Evolutionary conservation across 2,113 vertebrate species (phyloP), one percentile per base, ranked within the genome.

Genomic region (Prionailurus bengalensis): DNA sequence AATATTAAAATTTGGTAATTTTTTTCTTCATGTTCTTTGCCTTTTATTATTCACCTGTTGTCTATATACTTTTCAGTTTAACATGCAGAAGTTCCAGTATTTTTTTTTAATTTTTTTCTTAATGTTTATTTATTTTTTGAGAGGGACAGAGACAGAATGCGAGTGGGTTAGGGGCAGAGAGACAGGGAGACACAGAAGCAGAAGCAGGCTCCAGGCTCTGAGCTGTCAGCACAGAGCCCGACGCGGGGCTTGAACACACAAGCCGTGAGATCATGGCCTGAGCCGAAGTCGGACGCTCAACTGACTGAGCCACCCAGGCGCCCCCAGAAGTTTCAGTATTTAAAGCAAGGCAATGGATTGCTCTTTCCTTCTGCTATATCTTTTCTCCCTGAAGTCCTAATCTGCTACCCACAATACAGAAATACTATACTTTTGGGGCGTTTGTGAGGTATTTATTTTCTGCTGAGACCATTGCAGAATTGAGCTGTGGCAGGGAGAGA

Each of bases 381-480:
- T 84, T 79, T 89, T 83, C 42, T 63, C 14, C n/a, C 11, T 85
- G 5, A 53, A 17, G 29, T 45, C 51, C 53, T 90, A 61, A 65
- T 53, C 45, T 90, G 33, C 51, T 39, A 63, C 15, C 63, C 39
- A 71, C 3, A 79, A 8, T 71, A 90, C n/a, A 94, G 33, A 90
- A 85, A 55, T 55, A 53, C 23, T 79, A n/a, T 2, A 61, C 27
- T 12, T 70, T 93, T 89, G 29, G 81, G 12, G 51, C 68, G 39
- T 36, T 98, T 98, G 96, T 98, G 95, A 98, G 98, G 91, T 98
- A 51, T 97, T 98, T 98, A 74, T 98, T 98, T 98, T 98, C 83
- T 98, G 93, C 94, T 80, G 92, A 98, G 93, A 97, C 78, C 94
- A 73, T 92, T 97, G 96, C 96, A 95, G 98, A 98, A 95, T 96